These are phyloP conservation scores for Octodon degus DNA, from an alignment of 2,113 vertebrate genomes.

Conservation along the genomic window DNA sequence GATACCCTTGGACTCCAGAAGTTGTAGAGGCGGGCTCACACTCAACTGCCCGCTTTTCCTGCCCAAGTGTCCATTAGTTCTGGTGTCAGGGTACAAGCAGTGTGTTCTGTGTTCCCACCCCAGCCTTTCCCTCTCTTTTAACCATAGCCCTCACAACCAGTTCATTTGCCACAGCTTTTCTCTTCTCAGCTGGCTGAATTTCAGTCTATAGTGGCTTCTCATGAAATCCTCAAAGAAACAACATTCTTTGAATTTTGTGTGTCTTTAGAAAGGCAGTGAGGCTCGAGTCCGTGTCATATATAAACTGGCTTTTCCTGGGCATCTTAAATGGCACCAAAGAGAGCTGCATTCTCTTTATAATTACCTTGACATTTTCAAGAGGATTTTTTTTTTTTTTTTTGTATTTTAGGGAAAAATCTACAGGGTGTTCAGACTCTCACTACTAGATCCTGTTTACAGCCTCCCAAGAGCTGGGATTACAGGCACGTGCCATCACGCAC, in stretches of 20 bases:
- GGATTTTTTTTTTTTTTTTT: no score
- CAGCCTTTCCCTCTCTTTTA: neutral
- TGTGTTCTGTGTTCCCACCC: neutral
- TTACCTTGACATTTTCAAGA: neutral
- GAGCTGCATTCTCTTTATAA: neutral
- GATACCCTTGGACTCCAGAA: conserved; percentile 59
- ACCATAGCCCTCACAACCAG: neutral
- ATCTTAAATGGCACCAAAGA: neutral
- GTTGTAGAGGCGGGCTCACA: neutral
- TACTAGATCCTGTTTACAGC: no score
- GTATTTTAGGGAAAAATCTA: no score
- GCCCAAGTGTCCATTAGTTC: neutral
- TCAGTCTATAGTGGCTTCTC: neutral
- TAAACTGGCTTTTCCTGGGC: neutral
- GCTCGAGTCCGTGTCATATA: neutral
- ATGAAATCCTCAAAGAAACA: neutral
- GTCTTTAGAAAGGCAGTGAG: neutral
- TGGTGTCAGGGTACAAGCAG: neutral
- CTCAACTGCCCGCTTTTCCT: neutral
- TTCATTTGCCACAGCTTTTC: neutral
- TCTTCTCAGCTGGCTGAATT: neutral
- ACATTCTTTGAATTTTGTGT: neutral
- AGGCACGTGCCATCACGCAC: no score
- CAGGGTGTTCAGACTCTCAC: no score
- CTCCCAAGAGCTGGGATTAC: no score